phyloP scores from a whole-genome alignment of 2,797 vertebrate species.

The Jordanella pulchra region DNA sequence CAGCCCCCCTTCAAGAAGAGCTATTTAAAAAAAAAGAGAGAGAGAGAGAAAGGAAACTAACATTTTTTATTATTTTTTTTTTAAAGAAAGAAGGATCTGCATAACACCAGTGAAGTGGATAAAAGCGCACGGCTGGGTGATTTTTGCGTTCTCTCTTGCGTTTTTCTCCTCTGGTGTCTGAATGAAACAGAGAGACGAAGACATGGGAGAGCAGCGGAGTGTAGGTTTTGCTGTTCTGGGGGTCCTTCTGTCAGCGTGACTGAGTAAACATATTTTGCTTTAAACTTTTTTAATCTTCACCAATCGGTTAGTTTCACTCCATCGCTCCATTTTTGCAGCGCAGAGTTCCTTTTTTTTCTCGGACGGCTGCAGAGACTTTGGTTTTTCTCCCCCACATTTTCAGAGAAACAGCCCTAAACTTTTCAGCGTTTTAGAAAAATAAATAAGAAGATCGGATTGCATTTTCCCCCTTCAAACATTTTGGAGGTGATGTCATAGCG shows the following conservation, averaged over 20 bases:
- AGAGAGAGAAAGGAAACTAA: slow-evolving; percentile 48
- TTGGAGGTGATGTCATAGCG: slow-evolving; percentile 83
- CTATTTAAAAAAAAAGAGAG: slow-evolving; percentile 12
- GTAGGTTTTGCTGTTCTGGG: slow-evolving; percentile 58
- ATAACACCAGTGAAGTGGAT: slow-evolving; percentile 67
- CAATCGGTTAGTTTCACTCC: slow-evolving; percentile 57
- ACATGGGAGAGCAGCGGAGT: slow-evolving; percentile 50
- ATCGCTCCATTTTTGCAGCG: slow-evolving; percentile 27
- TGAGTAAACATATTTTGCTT: slow-evolving; percentile 69
- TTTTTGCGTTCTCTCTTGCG: slow-evolving; percentile 57
- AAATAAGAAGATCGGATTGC: slow-evolving; percentile 84
- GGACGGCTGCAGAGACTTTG: slow-evolving; percentile 55
- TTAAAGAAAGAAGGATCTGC: slow-evolving; percentile 59
- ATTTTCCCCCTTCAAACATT: slow-evolving; percentile 79
- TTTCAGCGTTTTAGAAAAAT: slow-evolving; percentile 76
- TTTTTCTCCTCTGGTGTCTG: slow-evolving; percentile 63
- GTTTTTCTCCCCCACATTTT: slow-evolving; percentile 26
- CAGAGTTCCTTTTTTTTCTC: slow-evolving; percentile 49
- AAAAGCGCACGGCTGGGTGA: slow-evolving; percentile 55
- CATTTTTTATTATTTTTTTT: slow-evolving; percentile 64
- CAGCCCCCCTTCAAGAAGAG: slow-evolving; percentile 70
- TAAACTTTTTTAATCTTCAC: slow-evolving; percentile 43
- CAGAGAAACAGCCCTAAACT: slow-evolving; percentile 72
- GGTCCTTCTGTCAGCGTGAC: slow-evolving; percentile 69
- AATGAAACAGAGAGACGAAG: slow-evolving; percentile 67